Base-by-base conservation (phyloP, 2,113 vertebrate genomes). In the Orycteropus afer region DNA sequence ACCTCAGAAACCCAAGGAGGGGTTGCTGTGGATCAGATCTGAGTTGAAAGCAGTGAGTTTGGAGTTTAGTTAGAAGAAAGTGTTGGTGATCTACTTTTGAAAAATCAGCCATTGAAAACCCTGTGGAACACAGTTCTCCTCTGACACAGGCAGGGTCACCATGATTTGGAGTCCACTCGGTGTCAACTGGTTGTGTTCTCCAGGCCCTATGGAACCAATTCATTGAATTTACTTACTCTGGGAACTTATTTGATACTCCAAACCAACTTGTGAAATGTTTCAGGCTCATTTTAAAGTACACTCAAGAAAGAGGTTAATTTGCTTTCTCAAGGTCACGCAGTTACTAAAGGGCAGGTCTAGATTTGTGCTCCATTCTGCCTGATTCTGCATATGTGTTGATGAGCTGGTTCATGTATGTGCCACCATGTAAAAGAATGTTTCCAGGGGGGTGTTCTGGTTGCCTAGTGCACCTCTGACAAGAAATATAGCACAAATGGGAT, bases 201-300 rank as follows among this genome's bases (percentile, higher is more conserved):
- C 47, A 49, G n/a, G 45, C 18, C 37, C 25, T 47, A 3, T n/a
- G 63, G 34, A 91, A 11, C 45, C 89, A 79, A 53, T 55, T 45
- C 53, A 81, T 73, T 87, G 78, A 40, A 42, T 65, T 63, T 81
- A 59, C 80, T 92, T 87, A 83, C 45, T 67, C n/a, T 3, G 40
- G 67, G 37, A 81, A 71, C 18, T 81, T 79, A 55, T 29, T 83
- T 74, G 76, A 57, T 86, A 7, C 25, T 32, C 40, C 40, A 63
- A 87, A 14, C 76, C 7, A 57, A 57, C 13, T 85, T 45, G 22
- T 49, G 23, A 90, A 93, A 34, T 81, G 34, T 76, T 84, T 69
- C 18, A 71, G 73, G 42, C 57, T 83, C 45, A 15, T 55, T 83
- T 53, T 73, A 76, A 82, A 71, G 57, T 61, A 89, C 47, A 20